Evolutionary conservation across 2,888 invertebrate genomes (phyloP), one percentile per base, ranked within the genome.

Genomic region (Drosophila melanosoma): DNA sequence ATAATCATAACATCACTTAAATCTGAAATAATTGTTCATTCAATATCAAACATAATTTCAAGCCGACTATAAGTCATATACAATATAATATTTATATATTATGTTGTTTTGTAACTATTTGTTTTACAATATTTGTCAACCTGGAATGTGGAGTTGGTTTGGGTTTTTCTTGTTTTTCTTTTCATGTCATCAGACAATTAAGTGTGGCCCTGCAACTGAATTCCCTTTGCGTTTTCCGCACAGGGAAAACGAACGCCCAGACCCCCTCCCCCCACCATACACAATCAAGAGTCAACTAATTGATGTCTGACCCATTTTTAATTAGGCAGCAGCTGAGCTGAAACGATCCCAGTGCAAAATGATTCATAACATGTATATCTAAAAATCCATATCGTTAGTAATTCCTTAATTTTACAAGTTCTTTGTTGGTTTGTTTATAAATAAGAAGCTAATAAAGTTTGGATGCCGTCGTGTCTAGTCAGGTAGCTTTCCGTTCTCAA

Each of bases 231-330:
- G 17, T 8, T 38, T 32, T 26, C 33, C 58, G 29, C 53, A 49
- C 23, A 49, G 17, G 48, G 17, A 26, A 26, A 26, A 10, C 5
- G 4, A 15, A 1, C 3, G 20, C 42, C 11, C 42, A 17, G 36
- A 38, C 36, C 3, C n/a, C 40, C 17, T 17, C 1, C 51, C 15
- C 12, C 26, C 26, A 1, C 26, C 26, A 26, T 26, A 26, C 26
- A 26, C 11, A 11, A 6, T 23, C 23, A 23, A n/a, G 29, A 8
- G n/a, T 4, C 4, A 29, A 26, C 35, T 57, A 68, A 68, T 66
- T 68, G 68, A 40, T 56, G 29, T 66, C 42, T 68, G 51, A 66
- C 67, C 68, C 56, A 56, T 23, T 68, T 67, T 62, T 17, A 52
- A 56, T 12, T 32, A 20, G n/a, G 32, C 23, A 23, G 12, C 26